Conservation (phyloP, 2,888 invertebrate genomes). For the Girardia tigrina region DNA sequence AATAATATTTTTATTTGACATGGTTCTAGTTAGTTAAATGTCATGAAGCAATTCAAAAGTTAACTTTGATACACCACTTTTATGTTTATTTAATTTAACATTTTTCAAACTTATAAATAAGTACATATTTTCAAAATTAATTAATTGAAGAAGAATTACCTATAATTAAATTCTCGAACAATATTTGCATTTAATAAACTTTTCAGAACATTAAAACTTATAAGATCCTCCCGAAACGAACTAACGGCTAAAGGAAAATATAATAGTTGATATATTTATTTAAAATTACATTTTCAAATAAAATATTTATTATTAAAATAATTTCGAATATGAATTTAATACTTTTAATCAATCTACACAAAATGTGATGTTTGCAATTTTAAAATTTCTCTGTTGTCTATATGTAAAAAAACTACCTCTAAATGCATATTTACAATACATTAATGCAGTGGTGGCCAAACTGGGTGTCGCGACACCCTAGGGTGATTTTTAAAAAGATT, state of each 20-base stretch:
- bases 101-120: neutral
- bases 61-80: neutral
- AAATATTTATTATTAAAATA: too few relatives aligned
- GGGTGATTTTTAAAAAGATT: too few relatives aligned
- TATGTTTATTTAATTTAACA: neutral
- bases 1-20: neutral
- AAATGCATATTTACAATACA: too few relatives aligned
- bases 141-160: neutral
- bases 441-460: too few relatives aligned
- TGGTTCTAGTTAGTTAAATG: neutral
- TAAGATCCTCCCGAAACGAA: neutral
- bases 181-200: neutral
- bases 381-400: too few relatives aligned
- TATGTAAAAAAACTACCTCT: too few relatives aligned
- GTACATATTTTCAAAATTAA: neutral
- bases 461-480: too few relatives aligned
- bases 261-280: too few relatives aligned
- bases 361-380: too few relatives aligned
- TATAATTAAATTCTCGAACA: neutral
- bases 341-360: too few relatives aligned
- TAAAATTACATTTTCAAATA: too few relatives aligned
- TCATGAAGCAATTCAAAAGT: neutral
- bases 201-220: slow-evolving; percentile 12
- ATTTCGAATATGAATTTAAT: too few relatives aligned
- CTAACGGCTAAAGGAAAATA: neutral